phyloP scores from a whole-genome alignment of 2,797 vertebrate genomes.

The Liasis olivaceus region DNA sequence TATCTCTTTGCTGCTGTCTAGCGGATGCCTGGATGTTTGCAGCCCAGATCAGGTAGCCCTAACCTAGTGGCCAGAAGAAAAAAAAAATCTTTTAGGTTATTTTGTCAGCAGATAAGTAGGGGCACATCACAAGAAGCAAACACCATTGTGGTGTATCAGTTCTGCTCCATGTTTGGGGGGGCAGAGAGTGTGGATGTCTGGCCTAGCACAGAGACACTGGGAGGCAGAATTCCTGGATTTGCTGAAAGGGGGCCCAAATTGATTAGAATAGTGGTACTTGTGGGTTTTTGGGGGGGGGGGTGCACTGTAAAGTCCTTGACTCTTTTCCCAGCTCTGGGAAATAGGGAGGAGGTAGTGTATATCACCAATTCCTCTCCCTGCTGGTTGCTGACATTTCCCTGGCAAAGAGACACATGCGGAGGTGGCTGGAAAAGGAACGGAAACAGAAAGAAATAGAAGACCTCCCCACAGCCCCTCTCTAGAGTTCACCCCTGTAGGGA shows the following conservation, averaged over 20 bases:
- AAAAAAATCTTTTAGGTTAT: not conserved
- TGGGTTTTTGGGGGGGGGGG: not conserved
- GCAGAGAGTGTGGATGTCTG: not conserved
- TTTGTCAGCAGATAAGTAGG: not conserved
- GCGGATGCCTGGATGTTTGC: not conserved
- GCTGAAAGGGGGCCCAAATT: not conserved
- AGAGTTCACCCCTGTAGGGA: not conserved
- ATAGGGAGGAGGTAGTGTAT: conserved; percentile 23
- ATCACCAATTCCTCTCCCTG: conserved; percentile 29
- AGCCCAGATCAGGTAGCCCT: not conserved
- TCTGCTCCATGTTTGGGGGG: not conserved
- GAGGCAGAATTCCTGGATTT: conserved; percentile 2
- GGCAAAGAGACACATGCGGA: conserved; percentile 32
- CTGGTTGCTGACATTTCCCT: conserved; percentile 42
- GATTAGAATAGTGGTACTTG: not conserved
- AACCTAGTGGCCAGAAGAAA: not conserved
- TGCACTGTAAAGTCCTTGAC: conserved; percentile 10
- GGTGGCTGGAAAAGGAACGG: conserved; percentile 35
- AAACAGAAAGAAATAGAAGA: conserved; percentile 12
- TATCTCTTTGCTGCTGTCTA: not conserved
- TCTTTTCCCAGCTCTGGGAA: conserved; percentile 24
- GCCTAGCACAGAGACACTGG: not conserved
- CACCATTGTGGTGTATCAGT: not conserved
- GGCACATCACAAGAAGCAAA: not conserved
- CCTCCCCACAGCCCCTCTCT: conserved; percentile 14